phyloP scores from a whole-genome alignment of 1,140 invertebrate genomes.

The Eriocheir sinensis region DNA sequence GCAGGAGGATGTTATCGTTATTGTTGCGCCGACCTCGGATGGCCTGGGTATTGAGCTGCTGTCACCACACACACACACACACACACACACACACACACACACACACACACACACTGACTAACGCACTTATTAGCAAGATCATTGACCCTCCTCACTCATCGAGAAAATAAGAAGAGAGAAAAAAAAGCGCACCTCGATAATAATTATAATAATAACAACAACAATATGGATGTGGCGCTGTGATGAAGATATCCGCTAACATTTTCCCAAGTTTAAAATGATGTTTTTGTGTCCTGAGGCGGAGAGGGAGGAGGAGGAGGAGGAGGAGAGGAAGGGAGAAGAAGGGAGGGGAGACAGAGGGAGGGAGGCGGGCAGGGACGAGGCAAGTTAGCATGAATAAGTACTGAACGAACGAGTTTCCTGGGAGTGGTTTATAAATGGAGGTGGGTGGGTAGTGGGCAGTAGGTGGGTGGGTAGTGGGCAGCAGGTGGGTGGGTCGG shows the following conservation, averaged over 20 bases:
- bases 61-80: not conserved
- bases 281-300: not conserved
- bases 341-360: too few species aligned
- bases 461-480: not conserved
- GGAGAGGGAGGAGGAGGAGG: not conserved
- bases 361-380: not conserved
- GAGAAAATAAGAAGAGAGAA: not conserved
- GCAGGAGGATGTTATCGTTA: conserved; percentile 14
- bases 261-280: not conserved
- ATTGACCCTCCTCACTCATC: too few species aligned
- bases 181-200: too few species aligned
- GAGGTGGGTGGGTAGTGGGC: not conserved
- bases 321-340: conserved; percentile 18
- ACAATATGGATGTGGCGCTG: too few species aligned
- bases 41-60: not conserved
- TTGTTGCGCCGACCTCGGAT: not conserved
- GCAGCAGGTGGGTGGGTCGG: not conserved
- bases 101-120: not conserved
- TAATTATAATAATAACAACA: too few species aligned
- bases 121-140: not conserved
- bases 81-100: not conserved
- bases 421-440: not conserved
- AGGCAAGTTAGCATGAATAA: not conserved
- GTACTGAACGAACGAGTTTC: not conserved
- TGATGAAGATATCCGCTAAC: not conserved